Base-by-base conservation (phyloP, 1,140 invertebrate species). In the Homalodisca vitripennis region DNA sequence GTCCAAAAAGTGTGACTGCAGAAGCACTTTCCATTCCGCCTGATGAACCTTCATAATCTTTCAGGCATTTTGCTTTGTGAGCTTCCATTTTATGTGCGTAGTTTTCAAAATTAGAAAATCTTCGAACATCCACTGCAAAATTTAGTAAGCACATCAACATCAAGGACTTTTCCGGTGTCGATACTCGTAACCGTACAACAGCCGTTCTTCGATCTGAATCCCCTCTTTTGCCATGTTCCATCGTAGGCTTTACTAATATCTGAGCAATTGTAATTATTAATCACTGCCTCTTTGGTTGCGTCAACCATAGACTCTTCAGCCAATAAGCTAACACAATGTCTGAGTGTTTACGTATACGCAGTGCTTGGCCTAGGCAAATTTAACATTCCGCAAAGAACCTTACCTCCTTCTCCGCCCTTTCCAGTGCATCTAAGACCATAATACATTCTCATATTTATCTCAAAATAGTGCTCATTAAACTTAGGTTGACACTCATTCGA, bases 151-250 rank as follows among this genome's bases (percentile, higher is more conserved):
- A 70, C 47, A 17, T 66, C 62, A 47, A 70, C 41, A 51, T 70
- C 69, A 6, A 70, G 22, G n/a, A 70, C 69, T 51, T 70, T 70
- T 6, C 69, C 69, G 30, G 69, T 70, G 47, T 70, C 69, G 17
- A 51, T 29, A 51, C 67, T 70, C n/a, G 69, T 70, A 26, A 67
- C 32, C 3, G 69, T 69, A 41, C 30, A 48, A 20, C 20, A 24
- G 22, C 64, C 63, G 31, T 65, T 70, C 24, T 67, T 66, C 48
- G 69, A 70, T 26, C n/a, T 53, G 46, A 29, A 46, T 27, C 69
- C 69, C 27, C 69, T 17, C 32, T 70, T 70, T 30, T 70, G 69
- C 69, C 69, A 70, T 17, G 69, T 48, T 29, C 69, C 69, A 69
- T 70, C 69, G 51, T 62, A 67, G 24, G 66, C 65, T 47, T 53